phyloP scores from a whole-genome alignment of 2,797 vertebrate species.

The Erithacus rubecula region DNA sequence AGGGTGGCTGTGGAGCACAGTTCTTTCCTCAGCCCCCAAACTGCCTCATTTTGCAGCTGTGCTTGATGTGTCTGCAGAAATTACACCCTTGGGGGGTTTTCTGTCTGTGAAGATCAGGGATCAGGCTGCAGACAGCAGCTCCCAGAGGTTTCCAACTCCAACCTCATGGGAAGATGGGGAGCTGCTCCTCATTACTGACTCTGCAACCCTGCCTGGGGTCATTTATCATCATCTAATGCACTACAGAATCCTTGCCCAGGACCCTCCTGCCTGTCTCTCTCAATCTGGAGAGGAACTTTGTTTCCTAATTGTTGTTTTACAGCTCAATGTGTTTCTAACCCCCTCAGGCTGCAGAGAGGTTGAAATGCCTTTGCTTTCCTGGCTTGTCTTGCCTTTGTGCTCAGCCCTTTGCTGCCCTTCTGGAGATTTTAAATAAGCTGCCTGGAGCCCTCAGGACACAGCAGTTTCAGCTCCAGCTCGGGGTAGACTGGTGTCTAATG shows the following conservation, averaged over 20 bases:
- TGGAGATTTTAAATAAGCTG: background rate
- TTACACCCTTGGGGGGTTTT: background rate
- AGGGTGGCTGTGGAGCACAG: background rate
- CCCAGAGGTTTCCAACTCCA: fast-evolving
- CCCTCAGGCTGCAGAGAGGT: background rate
- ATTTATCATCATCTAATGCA: background rate
- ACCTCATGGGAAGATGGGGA: fast-evolving
- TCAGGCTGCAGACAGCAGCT: background rate
- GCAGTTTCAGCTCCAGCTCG: background rate
- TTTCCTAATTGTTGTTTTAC: background rate
- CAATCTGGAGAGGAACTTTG: background rate
- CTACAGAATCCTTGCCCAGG: background rate
- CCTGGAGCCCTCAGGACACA: background rate
- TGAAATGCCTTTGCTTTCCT: background rate
- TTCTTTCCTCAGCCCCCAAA: fast-evolving
- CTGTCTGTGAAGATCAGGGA: background rate
- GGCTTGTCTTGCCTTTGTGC: background rate
- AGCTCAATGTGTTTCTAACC: conserved; percentile 34
- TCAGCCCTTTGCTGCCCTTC: background rate
- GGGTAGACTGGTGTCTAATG: background rate
- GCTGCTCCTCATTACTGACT: background rate
- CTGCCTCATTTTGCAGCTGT: background rate
- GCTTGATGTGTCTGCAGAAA: background rate
- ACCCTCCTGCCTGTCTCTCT: background rate
- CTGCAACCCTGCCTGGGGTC: background rate